Conservation (phyloP, 2,888 invertebrate species). For the Hartigia nigra region DNA sequence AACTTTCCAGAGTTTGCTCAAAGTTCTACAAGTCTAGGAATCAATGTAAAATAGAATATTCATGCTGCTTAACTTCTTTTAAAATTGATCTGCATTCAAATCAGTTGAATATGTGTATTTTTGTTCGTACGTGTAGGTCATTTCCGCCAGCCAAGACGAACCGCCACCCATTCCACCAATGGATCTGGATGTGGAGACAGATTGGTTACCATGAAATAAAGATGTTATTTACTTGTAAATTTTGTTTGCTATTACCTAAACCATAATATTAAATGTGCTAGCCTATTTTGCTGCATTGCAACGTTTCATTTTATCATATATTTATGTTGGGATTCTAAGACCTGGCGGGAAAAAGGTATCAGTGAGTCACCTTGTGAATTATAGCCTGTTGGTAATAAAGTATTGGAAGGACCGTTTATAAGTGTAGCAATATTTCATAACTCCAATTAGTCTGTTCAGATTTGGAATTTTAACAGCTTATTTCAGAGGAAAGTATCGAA, state of each 20-base stretch:
- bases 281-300: background rate
- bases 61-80: background rate
- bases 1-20: background rate
- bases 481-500: background rate
- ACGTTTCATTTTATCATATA: background rate
- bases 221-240: background rate
- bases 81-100: background rate
- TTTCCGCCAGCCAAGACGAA: conserved; percentile 38
- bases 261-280: background rate
- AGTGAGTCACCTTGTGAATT: background rate
- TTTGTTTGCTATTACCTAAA: background rate
- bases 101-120: conserved; percentile 4
- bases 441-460: background rate
- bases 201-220: conserved; percentile 23
- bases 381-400: background rate
- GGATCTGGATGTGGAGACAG: conserved; percentile 39
- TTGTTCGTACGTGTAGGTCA: conserved; percentile 33
- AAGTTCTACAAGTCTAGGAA: background rate
- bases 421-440: background rate
- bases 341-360: background rate
- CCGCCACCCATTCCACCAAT: conserved; percentile 53
- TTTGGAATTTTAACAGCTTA: background rate
- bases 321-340: background rate
- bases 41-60: background rate
- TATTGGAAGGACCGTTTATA: background rate